These are phyloP conservation scores for Sciurus niger DNA, from an alignment of 2,113 vertebrate species.

Conservation along the genomic window DNA sequence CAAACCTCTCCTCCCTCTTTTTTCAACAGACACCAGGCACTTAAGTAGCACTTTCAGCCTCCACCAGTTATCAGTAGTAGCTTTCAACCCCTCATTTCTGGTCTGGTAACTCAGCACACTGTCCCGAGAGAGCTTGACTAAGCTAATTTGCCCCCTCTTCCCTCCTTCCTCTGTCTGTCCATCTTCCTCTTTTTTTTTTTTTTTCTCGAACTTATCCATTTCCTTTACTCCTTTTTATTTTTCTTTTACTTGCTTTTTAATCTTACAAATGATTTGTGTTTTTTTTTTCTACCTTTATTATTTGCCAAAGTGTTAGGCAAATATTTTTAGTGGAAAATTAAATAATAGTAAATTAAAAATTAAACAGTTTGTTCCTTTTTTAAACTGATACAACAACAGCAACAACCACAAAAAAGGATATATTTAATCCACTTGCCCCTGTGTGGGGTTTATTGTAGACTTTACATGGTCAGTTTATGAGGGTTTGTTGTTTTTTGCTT, in stretches of 20 bases:
- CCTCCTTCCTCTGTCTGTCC: slow-evolving; percentile 61
- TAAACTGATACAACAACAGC: not conserved
- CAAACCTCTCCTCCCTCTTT: slow-evolving; percentile 72
- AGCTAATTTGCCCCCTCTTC: slow-evolving; percentile 75
- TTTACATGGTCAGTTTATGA: not conserved
- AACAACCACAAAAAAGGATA: not conserved
- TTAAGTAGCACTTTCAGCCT: slow-evolving; percentile 81
- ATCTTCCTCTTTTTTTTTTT: slow-evolving; percentile 86
- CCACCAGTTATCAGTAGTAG: slow-evolving; percentile 82
- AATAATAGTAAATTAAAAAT: slow-evolving; percentile 26
- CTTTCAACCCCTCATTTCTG: slow-evolving; percentile 85
- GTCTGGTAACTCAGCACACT: slow-evolving; percentile 77
- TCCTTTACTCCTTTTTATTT: slow-evolving; percentile 30
- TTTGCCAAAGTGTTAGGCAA: not conserved
- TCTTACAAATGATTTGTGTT: not conserved
- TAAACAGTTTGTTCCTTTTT: slow-evolving; percentile 43
- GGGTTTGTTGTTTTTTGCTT: not conserved
- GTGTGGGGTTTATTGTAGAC: not conserved
- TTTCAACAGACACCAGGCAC: slow-evolving; percentile 69
- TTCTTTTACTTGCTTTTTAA: slow-evolving; percentile 27
- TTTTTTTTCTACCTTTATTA: slow-evolving; percentile 22
- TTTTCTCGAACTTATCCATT: slow-evolving; percentile 60
- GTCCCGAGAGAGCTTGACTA: slow-evolving; percentile 78
- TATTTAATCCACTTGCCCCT: not conserved
- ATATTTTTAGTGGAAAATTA: slow-evolving; percentile 58